phyloP scores from a whole-genome alignment of 2,888 invertebrate genomes.

The Orchesellides sinensis region DNA sequence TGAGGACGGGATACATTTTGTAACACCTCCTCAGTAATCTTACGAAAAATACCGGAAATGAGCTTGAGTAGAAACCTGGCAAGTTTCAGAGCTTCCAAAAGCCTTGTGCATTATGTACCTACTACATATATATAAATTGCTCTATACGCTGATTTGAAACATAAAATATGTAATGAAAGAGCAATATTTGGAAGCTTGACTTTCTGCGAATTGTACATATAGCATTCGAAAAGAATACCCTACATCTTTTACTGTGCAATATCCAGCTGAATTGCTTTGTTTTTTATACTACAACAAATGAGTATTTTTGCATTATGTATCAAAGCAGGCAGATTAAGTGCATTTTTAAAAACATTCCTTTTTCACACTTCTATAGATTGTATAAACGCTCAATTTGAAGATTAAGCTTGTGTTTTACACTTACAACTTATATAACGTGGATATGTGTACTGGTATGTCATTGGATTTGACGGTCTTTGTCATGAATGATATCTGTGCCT shows the following conservation, averaged over 20 bases:
- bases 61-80: constrained; percentile 50
- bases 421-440: too few relatives aligned
- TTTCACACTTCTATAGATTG: background rate
- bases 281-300: background rate
- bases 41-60: constrained; percentile 60
- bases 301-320: background rate
- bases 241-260: background rate
- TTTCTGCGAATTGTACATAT: background rate
- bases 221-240: background rate
- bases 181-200: too few relatives aligned
- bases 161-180: too few relatives aligned
- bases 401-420: too few relatives aligned
- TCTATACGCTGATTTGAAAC: too few relatives aligned
- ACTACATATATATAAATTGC: background rate
- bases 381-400: too few relatives aligned
- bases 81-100: constrained; percentile 30
- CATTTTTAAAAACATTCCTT: background rate
- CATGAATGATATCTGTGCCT: constrained; percentile 45
- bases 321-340: too few relatives aligned
- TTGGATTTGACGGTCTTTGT: background rate
- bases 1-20: background rate
- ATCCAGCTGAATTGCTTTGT: background rate
- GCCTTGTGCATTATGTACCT: background rate
- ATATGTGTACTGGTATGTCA: too few relatives aligned
- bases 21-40: constrained; percentile 33